Base-by-base conservation (phyloP, 2,888 invertebrate species). In the Sepiola atlantica region DNA sequence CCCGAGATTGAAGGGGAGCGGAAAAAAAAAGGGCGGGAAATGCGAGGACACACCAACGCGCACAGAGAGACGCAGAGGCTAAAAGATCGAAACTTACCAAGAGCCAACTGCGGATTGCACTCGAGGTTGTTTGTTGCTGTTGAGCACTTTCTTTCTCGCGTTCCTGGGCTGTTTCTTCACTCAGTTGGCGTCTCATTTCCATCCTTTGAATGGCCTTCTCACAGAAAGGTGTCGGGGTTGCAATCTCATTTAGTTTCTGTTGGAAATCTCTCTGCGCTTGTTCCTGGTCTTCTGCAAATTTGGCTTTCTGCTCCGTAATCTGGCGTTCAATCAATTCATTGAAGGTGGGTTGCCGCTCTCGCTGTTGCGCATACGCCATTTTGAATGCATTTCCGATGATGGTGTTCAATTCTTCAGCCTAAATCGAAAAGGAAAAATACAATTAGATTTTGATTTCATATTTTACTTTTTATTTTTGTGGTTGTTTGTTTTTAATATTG, bases 341-440 rank as follows among this genome's bases (percentile, higher is more conserved):
- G 95, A 97, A 97, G 28, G 97, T 97, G 8, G 97, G 97, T 95
- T 96, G 97, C 94, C 96, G 95, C 35, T 95, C 95, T 94, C 96
- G 95, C 94, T 96, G 96, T 97, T 98, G 98, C 97, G 98, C 98
- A 98, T 98, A 98, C 97, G 99, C 98, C 98, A 98, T 98, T 97
- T 98, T 98, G 98, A 99, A 98, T 97, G 98, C 98, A 98, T 98
- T 98, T 97, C 98, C 98, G 97, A 98, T 98, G 96, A 98, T 98
- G 96, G 98, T 98, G 98, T 98, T 98, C 97, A 98, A 97, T 98
- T 98, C 98, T 97, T 98, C 98, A 97, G 98, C 98, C 98, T 98
- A 77, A 77, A 77, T 16, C 16, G 18, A 14, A 77, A 16, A 77
- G 16, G 16, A 77, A 77, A 77, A 77, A 77, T 16, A 14, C 95